These are phyloP conservation scores for Haemorhous mexicanus DNA, from an alignment of 2,113 vertebrate species.

Conservation along the genomic window DNA sequence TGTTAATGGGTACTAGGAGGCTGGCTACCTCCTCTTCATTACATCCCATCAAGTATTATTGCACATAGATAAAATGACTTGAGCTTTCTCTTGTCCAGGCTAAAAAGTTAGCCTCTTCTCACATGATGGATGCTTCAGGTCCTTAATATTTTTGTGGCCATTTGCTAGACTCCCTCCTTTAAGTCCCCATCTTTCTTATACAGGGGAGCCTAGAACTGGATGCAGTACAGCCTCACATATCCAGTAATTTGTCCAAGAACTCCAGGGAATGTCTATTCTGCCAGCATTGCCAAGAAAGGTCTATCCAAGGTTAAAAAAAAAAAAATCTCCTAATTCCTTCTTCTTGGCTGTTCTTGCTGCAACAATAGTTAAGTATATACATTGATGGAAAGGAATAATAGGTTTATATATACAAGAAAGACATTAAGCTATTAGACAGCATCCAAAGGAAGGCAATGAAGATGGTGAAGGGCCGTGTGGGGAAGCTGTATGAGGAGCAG, in stretches of 20 bases:
- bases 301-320: background rate
- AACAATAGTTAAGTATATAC: background rate
- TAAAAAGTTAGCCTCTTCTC: background rate
- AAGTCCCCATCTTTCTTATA: background rate
- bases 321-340: background rate
- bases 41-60: background rate
- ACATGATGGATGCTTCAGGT: background rate
- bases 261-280: background rate
- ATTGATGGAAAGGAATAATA: background rate
- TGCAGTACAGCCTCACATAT: background rate
- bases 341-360: background rate
- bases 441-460: background rate
- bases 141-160: background rate
- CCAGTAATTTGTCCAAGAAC: background rate
- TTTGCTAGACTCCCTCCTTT: background rate
- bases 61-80: no score
- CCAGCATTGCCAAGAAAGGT: background rate
- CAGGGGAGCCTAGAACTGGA: background rate
- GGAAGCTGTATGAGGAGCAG: background rate
- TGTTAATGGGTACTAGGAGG: no score
- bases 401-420: background rate
- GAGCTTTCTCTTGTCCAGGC: background rate
- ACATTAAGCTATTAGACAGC: background rate
- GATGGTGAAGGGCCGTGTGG: background rate
- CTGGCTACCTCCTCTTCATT: background rate